phyloP scores from a whole-genome alignment of 2,888 invertebrate species.

The Poecilobothrus nobilitatus region DNA sequence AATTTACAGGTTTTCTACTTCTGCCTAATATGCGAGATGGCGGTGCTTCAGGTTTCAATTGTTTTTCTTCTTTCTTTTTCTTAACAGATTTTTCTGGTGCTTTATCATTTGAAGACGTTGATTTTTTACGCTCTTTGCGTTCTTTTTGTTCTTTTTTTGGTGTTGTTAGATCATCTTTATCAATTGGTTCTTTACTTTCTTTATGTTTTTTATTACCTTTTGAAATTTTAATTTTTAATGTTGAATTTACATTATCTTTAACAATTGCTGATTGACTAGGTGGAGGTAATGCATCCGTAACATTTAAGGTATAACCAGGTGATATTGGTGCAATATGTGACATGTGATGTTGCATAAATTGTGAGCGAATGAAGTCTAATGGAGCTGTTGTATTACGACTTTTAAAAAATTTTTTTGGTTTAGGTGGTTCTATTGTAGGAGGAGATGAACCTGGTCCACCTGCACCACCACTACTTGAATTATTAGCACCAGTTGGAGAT shows the following conservation, averaged over 20 bases:
- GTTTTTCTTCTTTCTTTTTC: conserved; percentile 40
- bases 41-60: conserved; percentile 38
- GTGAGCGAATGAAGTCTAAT: conserved; percentile 38
- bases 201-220: conserved; percentile 33
- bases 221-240: conserved; percentile 14
- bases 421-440: conserved; percentile 46
- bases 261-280: conserved; percentile 16
- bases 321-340: conserved; percentile 35
- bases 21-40: conserved; percentile 41
- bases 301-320: conserved; percentile 32
- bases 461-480: neutral
- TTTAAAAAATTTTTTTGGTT: conserved; percentile 86
- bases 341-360: conserved; percentile 40
- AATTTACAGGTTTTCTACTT: conserved; percentile 55
- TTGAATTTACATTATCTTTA: conserved; percentile 25
- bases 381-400: conserved; percentile 62
- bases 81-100: conserved; percentile 36
- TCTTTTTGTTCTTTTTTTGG: conserved; percentile 27
- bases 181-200: conserved; percentile 27
- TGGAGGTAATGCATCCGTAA: conserved; percentile 18
- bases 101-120: conserved; percentile 21
- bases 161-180: neutral
- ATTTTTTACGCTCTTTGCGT: conserved; percentile 39
- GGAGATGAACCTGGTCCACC: conserved; percentile 20
- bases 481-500: conserved; percentile 19